Base-by-base conservation (phyloP, 2,113 vertebrate genomes). In the Pteropus alecto region DNA sequence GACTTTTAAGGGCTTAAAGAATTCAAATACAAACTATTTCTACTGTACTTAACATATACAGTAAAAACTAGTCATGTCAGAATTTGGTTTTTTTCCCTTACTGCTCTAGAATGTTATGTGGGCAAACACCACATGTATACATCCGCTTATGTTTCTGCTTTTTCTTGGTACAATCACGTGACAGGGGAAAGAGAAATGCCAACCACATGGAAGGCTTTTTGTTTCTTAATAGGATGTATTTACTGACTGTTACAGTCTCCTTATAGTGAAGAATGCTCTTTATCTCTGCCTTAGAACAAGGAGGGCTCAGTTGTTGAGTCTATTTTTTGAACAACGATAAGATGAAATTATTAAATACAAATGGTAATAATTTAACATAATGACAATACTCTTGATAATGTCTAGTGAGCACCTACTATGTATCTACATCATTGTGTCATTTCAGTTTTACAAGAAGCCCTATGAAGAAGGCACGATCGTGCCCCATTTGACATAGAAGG, bases 11-110 rank as follows among this genome's bases (percentile, higher is more conserved):
- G 16, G 30, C 74, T 65, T 90, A 38, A 90, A 91, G 76, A 95
- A 93, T 30, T 77, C 85, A 84, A 90, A 67, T 21, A 56, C 14
- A 71, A 79, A 71, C 43, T 9, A 21, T 94, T 95, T 95, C 87
- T n/a, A 58, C 51, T 30, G 4, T 87, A 68, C 68, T 96, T 87
- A 76, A 65, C 63, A 94, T 87, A 88, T 79, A 67, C 21, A 85
- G 70, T 56, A 92, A 76, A 85, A 88, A 35, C 35, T 22, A 28
- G 61, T 76, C 65, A 87, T 2, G 11, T 70, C 3, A 43, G 18
- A 60, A 68, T 33, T 28, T 43, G 13, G 13, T 24, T 35, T 14
- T 61, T 74, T 94, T 16, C 7, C 51, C 19, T 60, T 56, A 63
- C 16, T 74, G n/a, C 43, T 93, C 78, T 54, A 79, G 82, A 96